Evolutionary conservation across 1,140 invertebrate species (phyloP), one percentile per base, ranked within the genome.

Genomic region (Atta texana): DNA sequence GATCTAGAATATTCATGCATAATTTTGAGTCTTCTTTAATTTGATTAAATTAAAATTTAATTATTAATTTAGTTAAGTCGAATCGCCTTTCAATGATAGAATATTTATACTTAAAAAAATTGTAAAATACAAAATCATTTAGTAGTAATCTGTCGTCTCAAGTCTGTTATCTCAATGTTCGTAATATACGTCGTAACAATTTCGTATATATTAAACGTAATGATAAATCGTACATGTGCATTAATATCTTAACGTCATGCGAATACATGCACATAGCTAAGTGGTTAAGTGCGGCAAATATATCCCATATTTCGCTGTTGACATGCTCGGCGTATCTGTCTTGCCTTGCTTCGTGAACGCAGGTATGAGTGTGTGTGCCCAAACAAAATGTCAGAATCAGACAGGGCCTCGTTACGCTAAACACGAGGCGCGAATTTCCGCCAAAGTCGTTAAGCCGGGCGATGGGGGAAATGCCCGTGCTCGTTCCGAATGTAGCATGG

Each of bases 361-460:
- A 61, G 39, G 14, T 39, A 61, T 12, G 34, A 34, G 69, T 21
- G 51, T 34, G 69, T 18, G 51, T 57, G 44, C 39, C 55, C 55
- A 84, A 84, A 74, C 55, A 61, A 84, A 84, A 74, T 74, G 80
- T 84, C 66, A 61, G 80, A 84, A 74, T 74, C 69, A 84, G 80
- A 84, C 55, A 55, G 64, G 68, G 68, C 24, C 80, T 84, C 69
- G 80, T 84, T 84, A 61, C 39, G 64, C 78, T 81, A 71, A 81
- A 81, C 69, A 74, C 55, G 68, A 63, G 69, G 69, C 57, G 69
- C 63, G 55, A 74, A 84, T 74, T 84, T 24, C 55, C 68, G 55
- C 18, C 80, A 28, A 84, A 84, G 69, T 84, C 69, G 55, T 84
- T 84, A 63, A 84, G 80, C 80, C 18, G 7, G 8, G 44, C 21